phyloP scores from a whole-genome alignment of 2,113 vertebrate genomes.

The Pantherophis guttatus region DNA sequence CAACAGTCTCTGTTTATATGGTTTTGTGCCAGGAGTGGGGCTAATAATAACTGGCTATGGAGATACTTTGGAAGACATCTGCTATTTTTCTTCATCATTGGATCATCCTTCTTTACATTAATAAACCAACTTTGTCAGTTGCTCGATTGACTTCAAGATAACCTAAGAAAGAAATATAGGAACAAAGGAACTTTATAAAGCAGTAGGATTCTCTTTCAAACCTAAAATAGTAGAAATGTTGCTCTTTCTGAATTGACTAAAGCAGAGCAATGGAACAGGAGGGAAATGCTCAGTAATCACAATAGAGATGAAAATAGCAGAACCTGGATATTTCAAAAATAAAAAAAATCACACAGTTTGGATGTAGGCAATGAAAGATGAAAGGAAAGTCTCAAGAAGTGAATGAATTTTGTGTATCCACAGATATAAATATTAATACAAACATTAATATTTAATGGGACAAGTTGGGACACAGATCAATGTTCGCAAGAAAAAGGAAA shows the following conservation, averaged over 20 bases:
- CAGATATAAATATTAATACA: background rate
- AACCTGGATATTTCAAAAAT: background rate
- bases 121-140: background rate
- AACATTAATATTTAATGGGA: background rate
- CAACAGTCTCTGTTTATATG: conserved; percentile 45
- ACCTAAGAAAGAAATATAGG: background rate
- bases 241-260: background rate
- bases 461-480: too few species aligned
- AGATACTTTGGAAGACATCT: conserved; percentile 30
- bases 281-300: background rate
- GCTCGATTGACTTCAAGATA: background rate
- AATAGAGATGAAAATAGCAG: background rate
- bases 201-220: conserved; percentile 2
- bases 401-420: background rate
- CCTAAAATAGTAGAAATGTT: conserved; percentile 13
- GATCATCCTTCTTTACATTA: background rate
- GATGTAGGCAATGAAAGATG: background rate
- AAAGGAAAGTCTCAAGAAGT: background rate
- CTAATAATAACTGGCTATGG: conserved; percentile 48
- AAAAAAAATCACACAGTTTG: background rate
- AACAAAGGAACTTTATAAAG: background rate
- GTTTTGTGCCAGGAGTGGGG: conserved; percentile 47
- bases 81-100: conserved; percentile 6
- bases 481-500: background rate
- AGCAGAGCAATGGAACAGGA: background rate